These are phyloP conservation scores for Nymphalis c-album DNA, from an alignment of 2,888 invertebrate genomes.

Conservation along the genomic window DNA sequence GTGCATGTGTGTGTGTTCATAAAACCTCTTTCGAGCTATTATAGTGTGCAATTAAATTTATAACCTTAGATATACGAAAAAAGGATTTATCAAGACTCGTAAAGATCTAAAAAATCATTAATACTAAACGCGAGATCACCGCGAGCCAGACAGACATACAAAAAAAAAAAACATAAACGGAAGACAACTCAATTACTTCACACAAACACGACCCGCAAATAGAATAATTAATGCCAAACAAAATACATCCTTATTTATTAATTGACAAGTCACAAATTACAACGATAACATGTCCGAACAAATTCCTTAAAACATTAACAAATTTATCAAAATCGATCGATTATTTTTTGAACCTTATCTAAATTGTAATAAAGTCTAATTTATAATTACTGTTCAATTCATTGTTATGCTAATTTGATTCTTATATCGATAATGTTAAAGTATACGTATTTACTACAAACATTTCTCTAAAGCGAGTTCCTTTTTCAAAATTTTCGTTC, in stretches of 20 bases:
- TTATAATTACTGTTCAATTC: neutral
- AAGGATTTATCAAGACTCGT: conserved; percentile 31
- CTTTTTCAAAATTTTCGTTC: conserved; percentile 16
- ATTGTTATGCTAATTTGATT: conserved; percentile 15
- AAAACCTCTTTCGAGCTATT: conserved; percentile 1
- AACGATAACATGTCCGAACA: neutral
- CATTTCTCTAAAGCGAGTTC: conserved; percentile 8
- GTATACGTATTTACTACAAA: neutral
- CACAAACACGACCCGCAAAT: conserved; percentile 61
- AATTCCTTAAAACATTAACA: conserved; percentile 27
- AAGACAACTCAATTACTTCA: conserved; percentile 78
- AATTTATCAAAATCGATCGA: conserved; percentile 16
- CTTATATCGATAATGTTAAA: conserved; percentile 4
- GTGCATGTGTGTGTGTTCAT: no score
- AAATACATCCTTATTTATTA: conserved; percentile 42
- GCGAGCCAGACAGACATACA: conserved; percentile 37
- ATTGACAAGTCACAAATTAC: conserved; percentile 38
- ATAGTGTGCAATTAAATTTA: conserved; percentile 33
- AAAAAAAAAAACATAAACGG: conserved; percentile 51
- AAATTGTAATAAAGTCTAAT: conserved; percentile 9
- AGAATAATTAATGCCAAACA: conserved; percentile 48
- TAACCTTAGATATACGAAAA: conserved; percentile 15
- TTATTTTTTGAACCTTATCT: conserved; percentile 15
- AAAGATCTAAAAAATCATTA: conserved; percentile 40
- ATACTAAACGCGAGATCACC: conserved; percentile 38